phyloP scores from a whole-genome alignment of 2,888 invertebrate genomes.

The Exocentrus adspersus region DNA sequence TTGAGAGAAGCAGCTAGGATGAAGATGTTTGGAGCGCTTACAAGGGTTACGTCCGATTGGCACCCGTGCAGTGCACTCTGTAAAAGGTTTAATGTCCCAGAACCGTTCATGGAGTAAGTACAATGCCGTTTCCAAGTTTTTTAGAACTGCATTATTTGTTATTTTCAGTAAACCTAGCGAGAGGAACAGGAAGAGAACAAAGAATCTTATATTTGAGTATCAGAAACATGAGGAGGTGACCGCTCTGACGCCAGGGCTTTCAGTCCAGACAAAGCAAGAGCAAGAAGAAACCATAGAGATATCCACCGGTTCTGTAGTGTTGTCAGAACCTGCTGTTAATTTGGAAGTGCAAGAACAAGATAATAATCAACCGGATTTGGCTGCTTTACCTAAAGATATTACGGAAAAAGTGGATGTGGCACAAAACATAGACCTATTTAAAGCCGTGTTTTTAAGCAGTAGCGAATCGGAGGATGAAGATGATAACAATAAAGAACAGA shows the following conservation, averaged over 20 bases:
- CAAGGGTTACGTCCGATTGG: slow-evolving; percentile 78
- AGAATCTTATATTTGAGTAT: slow-evolving; percentile 82
- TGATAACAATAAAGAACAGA: slow-evolving; percentile 47
- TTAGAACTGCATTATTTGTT: too few species aligned
- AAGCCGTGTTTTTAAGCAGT: slow-evolving; percentile 87
- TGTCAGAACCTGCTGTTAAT: background rate
- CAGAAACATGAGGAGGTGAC: slow-evolving; percentile 65
- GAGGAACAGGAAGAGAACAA: slow-evolving; percentile 66
- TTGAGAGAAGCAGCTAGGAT: slow-evolving; percentile 76
- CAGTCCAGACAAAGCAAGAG: slow-evolving; percentile 8
- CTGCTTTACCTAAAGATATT: slow-evolving; percentile 47
- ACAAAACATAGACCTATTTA: slow-evolving; percentile 82
- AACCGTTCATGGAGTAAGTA: slow-evolving; percentile 76
- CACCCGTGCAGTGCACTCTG: slow-evolving; percentile 85
- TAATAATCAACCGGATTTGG: background rate
- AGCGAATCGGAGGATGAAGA: slow-evolving; percentile 65
- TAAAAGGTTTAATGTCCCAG: slow-evolving; percentile 93
- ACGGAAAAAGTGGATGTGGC: slow-evolving; percentile 59
- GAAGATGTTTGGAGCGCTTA: slow-evolving; percentile 82
- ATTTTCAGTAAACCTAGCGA: slow-evolving; percentile 36
- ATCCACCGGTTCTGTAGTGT: too few species aligned
- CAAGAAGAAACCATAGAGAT: background rate
- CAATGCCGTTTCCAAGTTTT: too few species aligned
- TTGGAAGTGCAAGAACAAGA: background rate
- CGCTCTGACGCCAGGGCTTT: slow-evolving; percentile 52